These are phyloP conservation scores for Drosophila gunungcola DNA, from an alignment of 1,140 invertebrate genomes.

Conservation along the genomic window DNA sequence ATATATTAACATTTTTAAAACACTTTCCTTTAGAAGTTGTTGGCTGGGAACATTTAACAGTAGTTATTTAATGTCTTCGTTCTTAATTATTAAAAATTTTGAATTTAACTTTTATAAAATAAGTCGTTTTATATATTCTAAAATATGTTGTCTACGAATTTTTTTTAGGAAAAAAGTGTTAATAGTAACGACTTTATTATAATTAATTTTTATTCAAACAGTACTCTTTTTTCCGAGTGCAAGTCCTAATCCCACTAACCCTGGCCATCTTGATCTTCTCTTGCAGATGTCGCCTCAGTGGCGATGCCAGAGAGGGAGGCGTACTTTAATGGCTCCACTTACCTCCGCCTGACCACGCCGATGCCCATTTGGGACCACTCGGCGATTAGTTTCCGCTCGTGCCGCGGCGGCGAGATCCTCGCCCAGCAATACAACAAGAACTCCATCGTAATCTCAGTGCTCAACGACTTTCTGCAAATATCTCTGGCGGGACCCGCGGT, in stretches of 20 bases:
- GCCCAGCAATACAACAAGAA: conserved; percentile 89
- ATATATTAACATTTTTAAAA: background rate
- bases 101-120: no score
- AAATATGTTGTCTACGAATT: no score
- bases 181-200: background rate
- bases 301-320: conserved; percentile 88
- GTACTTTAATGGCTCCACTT: conserved; percentile 92
- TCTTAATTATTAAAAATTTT: no score
- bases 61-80: no score
- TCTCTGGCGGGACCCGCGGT: conserved; percentile 87
- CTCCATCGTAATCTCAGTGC: conserved; percentile 88
- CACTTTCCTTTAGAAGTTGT: no score
- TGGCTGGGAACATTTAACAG: no score
- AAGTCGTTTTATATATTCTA: no score
- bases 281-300: conserved; percentile 70
- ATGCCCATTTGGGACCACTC: conserved; percentile 91
- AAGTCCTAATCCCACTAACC: conserved; percentile 15
- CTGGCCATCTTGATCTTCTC: conserved; percentile 30
- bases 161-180: no score
- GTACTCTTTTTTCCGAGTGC: background rate
- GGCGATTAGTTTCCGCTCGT: conserved; percentile 92
- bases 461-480: conserved; percentile 89
- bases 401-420: conserved; percentile 90
- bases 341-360: conserved; percentile 88
- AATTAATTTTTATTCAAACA: background rate